Evolutionary conservation across 2,113 vertebrate species (phyloP).

Genomic region (Barbus barbus): DNA sequence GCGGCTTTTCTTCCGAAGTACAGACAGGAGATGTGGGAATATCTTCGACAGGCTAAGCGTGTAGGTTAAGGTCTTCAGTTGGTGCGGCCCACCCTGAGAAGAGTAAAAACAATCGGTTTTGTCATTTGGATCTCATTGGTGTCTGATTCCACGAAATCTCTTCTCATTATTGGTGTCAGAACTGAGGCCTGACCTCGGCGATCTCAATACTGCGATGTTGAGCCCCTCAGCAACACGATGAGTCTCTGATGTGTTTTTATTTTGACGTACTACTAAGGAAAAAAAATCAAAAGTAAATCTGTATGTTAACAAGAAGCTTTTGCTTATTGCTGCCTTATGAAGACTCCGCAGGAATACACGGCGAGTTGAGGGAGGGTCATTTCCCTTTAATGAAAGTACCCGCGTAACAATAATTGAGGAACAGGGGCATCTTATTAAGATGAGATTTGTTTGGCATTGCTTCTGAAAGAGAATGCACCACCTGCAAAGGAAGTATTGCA

Average conservation of each 20-base stretch:
- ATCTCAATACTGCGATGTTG: slow-evolving; percentile 51
- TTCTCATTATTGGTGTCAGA: slow-evolving; percentile 62
- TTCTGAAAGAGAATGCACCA: slow-evolving; percentile 59
- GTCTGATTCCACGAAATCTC: slow-evolving; percentile 51
- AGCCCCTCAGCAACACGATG: slow-evolving; percentile 55
- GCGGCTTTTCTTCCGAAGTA: not conserved
- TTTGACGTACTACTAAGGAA: slow-evolving; percentile 56
- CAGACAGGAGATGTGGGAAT: not conserved
- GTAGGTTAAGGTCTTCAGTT: slow-evolving; percentile 24
- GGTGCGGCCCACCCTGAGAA: slow-evolving; percentile 24
- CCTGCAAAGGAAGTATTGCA: slow-evolving; percentile 60
- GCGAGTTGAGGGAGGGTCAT: slow-evolving; percentile 61
- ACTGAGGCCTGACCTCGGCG: slow-evolving; percentile 53
- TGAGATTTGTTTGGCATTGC: slow-evolving; percentile 61
- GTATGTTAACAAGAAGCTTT: slow-evolving; percentile 62
- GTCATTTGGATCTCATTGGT: slow-evolving; percentile 59
- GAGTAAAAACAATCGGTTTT: slow-evolving; percentile 46
- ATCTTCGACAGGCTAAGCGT: not conserved
- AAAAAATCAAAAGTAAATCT: slow-evolving; percentile 62
- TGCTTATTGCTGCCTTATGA: slow-evolving; percentile 53
- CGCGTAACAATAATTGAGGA: slow-evolving; percentile 64
- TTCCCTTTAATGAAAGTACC: slow-evolving; percentile 61
- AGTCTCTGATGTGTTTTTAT: slow-evolving; percentile 63
- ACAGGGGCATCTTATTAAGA: slow-evolving; percentile 68
- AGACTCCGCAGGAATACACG: slow-evolving; percentile 47